Evolutionary conservation across 2,888 invertebrate genomes (phyloP), one percentile per base, ranked within the genome.

Genomic region (Pandemis corylana): DNA sequence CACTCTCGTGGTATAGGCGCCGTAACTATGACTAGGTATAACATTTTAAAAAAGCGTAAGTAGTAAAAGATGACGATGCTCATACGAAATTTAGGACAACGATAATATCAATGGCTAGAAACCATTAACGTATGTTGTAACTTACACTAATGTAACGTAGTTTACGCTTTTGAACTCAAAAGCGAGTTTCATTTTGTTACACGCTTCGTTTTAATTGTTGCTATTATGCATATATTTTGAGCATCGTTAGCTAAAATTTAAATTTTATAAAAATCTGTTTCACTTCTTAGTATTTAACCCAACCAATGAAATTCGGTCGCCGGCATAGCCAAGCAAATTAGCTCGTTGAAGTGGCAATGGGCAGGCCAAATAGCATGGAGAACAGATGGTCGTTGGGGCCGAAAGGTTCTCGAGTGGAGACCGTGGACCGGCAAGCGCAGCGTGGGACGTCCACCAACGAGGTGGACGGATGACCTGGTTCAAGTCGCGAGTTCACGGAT

Each of bases 151-250:
- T 69, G 65, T 68, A 68, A 68, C 68, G 56, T 20, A 63, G 68
- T 68, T 76, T 68, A 71, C 71, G 49, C 59, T 42, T 59, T 65
- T 72, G 71, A 64, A 51, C 68, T 51, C 49, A 75, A 72, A 70
- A 73, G 67, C 63, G 49, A 78, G 77, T 77, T 72, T 73, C 63
- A 49, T 74, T 69, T 63, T 53, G 56, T 62, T 41, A 41, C 62
- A 41, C 13, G 62, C 41, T 62, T 62, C 13, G 62, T 41, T 62
- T 36, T 62, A 62, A 41, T 41, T 62, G n/a, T 62, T 62, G 62
- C 41, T 62, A 28, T 36, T 36, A 61, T 61, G 7, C 62, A 41
- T 41, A 41, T 41, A 62, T 62, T 62, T 13, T 7, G 7, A 13
- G 13, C 13, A 41, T 62, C 56, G 36, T 61, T 20, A 59, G 10